Percentiles rank a stretch among this genome's conserved stretches.
Evolutionary conservation across 2,797 vertebrate species (phyloP).

Genomic region (Zalophus californianus): DNA sequence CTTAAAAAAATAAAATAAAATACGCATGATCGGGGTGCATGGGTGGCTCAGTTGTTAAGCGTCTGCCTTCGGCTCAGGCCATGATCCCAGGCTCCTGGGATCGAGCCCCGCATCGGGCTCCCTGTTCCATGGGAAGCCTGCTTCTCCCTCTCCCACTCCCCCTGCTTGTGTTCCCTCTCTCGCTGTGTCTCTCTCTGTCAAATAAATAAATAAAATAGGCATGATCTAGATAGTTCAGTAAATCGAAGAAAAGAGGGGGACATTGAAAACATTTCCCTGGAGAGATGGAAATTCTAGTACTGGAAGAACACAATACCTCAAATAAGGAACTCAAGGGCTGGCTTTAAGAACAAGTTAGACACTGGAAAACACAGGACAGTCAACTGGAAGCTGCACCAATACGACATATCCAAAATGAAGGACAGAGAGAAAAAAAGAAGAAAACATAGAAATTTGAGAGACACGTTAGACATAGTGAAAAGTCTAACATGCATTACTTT

Average conservation of each 20-base stretch:
- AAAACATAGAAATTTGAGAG: not conserved
- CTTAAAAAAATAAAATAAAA: not conserved
- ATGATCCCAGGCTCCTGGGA: too few relatives aligned
- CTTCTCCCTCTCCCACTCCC: too few relatives aligned
- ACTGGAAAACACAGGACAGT: not conserved
- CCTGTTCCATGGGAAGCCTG: too few relatives aligned
- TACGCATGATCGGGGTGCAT: not conserved
- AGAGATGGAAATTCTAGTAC: not conserved
- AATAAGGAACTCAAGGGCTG: not conserved
- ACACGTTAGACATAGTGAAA: not conserved
- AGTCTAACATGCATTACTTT: not conserved
- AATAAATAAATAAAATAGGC: too few relatives aligned
- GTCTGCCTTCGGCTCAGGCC: too few relatives aligned
- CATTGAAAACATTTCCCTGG: not conserved
- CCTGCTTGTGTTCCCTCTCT: too few relatives aligned
- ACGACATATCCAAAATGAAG: not conserved
- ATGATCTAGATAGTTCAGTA: not conserved
- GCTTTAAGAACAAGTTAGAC: not conserved
- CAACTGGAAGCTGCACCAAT: not conserved
- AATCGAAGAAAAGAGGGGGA: not conserved
- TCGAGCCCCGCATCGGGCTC: too few relatives aligned
- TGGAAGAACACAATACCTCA: not conserved
- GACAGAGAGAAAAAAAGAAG: not conserved
- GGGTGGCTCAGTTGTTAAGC: too few relatives aligned
- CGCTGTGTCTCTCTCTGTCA: too few relatives aligned